Conservation (phyloP, 2,797 vertebrate genomes). For the Micrastur ruficollis region DNA sequence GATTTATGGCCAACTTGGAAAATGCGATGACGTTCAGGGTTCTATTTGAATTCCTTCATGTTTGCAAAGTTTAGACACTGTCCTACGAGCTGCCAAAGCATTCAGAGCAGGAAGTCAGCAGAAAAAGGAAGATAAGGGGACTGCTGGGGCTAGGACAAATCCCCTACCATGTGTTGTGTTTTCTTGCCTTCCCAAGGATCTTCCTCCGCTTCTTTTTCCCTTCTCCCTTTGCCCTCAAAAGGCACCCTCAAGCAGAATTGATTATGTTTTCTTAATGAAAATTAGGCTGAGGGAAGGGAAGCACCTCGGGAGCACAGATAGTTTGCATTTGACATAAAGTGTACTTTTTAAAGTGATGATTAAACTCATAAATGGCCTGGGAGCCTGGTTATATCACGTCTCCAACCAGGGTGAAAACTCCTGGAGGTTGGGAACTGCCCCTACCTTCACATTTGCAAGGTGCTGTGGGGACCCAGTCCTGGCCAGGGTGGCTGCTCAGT, state of each 20-base stretch:
- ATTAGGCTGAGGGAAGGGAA: background rate
- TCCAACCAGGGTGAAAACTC: background rate
- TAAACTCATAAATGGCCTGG: background rate
- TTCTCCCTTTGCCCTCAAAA: background rate
- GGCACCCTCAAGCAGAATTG: background rate
- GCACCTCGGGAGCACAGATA: background rate
- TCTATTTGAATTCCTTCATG: background rate
- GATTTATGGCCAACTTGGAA: constrained; percentile 29
- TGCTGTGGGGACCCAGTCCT: fast-evolving
- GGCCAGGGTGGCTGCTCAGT: fast-evolving
- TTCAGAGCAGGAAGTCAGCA: constrained; percentile 39
- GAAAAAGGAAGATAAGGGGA: constrained; percentile 19
- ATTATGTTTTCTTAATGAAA: background rate
- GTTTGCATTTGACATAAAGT: background rate
- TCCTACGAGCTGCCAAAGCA: constrained; percentile 1
- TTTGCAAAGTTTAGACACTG: background rate
- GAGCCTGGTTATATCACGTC: background rate
- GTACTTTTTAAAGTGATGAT: background rate
- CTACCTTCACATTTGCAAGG: background rate
- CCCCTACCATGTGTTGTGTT: background rate
- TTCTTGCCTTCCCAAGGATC: background rate
- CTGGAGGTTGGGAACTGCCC: background rate
- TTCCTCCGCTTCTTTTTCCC: background rate
- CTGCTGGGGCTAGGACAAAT: background rate
- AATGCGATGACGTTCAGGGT: background rate